Percentiles rank a stretch among this genome's conserved stretches.
phyloP scores from a whole-genome alignment of 2,888 invertebrate species.

The Napeogenes sylphis region DNA sequence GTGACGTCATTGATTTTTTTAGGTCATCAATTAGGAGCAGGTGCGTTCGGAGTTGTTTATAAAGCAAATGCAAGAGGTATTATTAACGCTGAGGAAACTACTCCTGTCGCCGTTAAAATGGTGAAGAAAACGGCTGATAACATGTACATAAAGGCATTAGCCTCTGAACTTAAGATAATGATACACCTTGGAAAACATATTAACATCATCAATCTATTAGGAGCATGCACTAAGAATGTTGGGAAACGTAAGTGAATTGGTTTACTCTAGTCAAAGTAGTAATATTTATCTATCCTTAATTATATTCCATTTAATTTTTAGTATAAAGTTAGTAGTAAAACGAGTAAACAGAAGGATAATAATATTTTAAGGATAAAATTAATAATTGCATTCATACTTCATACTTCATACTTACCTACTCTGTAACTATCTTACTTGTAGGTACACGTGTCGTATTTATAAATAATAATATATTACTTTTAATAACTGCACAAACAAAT shows the following conservation, averaged over 20 bases:
- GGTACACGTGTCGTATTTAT: too few relatives aligned
- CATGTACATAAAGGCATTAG: conserved; percentile 90
- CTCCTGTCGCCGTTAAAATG: conserved; percentile 96
- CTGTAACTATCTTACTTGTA: too few relatives aligned
- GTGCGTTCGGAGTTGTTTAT: conserved; percentile 96
- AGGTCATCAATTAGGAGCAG: conserved; percentile 94
- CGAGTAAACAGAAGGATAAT: too few relatives aligned
- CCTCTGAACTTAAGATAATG: conserved; percentile 97
- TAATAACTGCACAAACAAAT: too few relatives aligned
- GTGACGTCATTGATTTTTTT: conserved; percentile 24
- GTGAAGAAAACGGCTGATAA: conserved; percentile 92
- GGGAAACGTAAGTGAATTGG: conserved; percentile 83
- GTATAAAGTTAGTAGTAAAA: too few relatives aligned
- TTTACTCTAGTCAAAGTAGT: conserved; percentile 8
- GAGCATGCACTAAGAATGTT: conserved; percentile 95
- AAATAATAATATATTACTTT: too few relatives aligned
- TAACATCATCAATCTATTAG: conserved; percentile 96
- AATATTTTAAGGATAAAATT: too few relatives aligned
- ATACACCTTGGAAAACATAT: conserved; percentile 95
- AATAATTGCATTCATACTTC: too few relatives aligned
- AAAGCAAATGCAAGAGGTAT: conserved; percentile 93
- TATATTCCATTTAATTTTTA: too few relatives aligned
- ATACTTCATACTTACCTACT: too few relatives aligned
- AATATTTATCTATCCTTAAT: not conserved
- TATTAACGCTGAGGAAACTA: conserved; percentile 82